Conservation (phyloP, 2,797 vertebrate species). For the Intellagama lesueurii region DNA sequence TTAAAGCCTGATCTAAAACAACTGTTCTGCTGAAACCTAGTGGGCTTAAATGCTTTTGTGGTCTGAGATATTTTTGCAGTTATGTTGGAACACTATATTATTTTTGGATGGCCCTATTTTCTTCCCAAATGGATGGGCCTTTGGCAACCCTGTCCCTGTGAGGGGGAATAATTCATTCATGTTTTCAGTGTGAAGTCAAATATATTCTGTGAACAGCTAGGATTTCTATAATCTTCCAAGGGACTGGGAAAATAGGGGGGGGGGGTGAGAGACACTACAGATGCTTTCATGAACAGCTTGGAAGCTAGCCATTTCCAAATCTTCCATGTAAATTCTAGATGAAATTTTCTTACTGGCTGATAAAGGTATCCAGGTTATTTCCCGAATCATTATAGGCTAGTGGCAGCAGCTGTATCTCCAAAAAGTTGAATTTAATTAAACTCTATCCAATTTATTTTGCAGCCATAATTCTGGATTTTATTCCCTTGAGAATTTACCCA, state of each 20-base stretch:
- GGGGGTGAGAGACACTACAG: neutral
- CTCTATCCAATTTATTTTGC: slow-evolving; percentile 32
- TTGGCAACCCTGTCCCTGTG: neutral
- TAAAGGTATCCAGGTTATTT: slow-evolving; percentile 25
- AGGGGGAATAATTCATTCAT: slow-evolving; percentile 3
- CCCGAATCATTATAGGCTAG: slow-evolving; percentile 1
- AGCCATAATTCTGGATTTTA: slow-evolving; percentile 35
- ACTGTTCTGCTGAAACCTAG: neutral
- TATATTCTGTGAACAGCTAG: slow-evolving; percentile 23
- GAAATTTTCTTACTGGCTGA: slow-evolving; percentile 24
- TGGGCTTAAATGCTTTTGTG: too few relatives aligned
- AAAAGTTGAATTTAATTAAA: slow-evolving; percentile 39
- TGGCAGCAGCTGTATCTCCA: slow-evolving; percentile 38
- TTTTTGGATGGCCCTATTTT: neutral
- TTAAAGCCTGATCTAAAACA: neutral
- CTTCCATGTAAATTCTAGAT: slow-evolving; percentile 18
- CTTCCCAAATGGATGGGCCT: too few relatives aligned
- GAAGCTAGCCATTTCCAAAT: neutral
- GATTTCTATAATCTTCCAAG: slow-evolving; percentile 13
- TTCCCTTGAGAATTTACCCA: slow-evolving; percentile 38
- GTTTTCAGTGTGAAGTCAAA: slow-evolving; percentile 22
- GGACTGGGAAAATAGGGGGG: neutral
- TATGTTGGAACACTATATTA: neutral
- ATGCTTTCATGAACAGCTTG: neutral
- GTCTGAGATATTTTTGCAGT: too few relatives aligned